Conservation (phyloP, 2,888 invertebrate species). For the Yponomeuta evonymella region DNA sequence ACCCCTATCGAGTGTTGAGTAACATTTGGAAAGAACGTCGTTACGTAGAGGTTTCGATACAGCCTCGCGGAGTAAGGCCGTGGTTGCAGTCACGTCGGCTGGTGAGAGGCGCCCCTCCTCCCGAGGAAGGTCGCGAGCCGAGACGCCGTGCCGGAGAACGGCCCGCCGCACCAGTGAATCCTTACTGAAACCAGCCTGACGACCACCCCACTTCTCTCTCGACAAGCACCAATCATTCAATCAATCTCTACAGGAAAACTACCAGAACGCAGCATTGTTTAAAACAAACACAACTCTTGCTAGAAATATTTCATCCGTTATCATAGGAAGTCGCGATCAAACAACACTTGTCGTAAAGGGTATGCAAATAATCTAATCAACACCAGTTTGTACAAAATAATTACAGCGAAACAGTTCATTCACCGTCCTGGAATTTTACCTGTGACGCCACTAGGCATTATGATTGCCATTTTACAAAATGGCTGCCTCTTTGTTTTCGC, state of each 20-base stretch:
- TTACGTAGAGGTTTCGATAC: slow-evolving; percentile 74
- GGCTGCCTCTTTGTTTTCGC: slow-evolving; percentile 18
- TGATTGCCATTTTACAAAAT: slow-evolving; percentile 37
- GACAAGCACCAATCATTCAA: neutral
- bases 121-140: slow-evolving; percentile 67
- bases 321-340: neutral
- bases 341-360: neutral
- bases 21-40: slow-evolving; percentile 71
- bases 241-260: neutral
- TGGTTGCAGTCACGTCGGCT: slow-evolving; percentile 72
- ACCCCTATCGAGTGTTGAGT: slow-evolving; percentile 68
- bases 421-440: slow-evolving; percentile 43
- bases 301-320: neutral
- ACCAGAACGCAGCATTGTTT: neutral
- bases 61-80: slow-evolving; percentile 73
- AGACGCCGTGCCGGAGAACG: slow-evolving; percentile 63
- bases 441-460: slow-evolving; percentile 30
- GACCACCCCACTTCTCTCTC: neutral
- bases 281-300: neutral
- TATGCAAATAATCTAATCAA: slow-evolving; percentile 43
- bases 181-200: slow-evolving; percentile 47
- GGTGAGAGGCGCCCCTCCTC: slow-evolving; percentile 56
- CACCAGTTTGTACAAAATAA: slow-evolving; percentile 42
- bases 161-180: slow-evolving; percentile 59
- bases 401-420: slow-evolving; percentile 50